Evolutionary conservation across 2,888 invertebrate genomes (phyloP).

Genomic region (Meganola albula): DNA sequence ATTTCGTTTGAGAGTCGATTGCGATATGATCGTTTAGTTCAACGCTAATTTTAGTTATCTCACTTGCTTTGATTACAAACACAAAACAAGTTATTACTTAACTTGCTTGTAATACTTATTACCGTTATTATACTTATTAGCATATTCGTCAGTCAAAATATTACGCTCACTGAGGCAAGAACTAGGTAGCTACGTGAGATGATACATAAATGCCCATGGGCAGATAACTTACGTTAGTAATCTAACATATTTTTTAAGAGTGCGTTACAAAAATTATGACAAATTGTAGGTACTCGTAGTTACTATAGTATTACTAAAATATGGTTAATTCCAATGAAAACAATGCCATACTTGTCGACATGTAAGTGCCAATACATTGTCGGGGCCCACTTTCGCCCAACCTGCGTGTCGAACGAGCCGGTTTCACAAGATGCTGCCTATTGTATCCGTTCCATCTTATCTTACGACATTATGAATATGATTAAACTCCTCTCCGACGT

Average conservation of each 20-base stretch:
- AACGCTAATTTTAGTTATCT: constrained; percentile 25
- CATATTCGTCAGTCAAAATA: constrained; percentile 12
- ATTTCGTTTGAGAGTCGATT: too few relatives aligned
- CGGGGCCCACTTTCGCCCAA: constrained; percentile 68
- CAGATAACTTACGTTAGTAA: constrained; percentile 22
- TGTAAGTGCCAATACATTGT: constrained; percentile 53
- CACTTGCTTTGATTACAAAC: constrained; percentile 20
- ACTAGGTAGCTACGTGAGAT: too few relatives aligned
- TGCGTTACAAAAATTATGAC: constrained; percentile 20
- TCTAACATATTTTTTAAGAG: too few relatives aligned
- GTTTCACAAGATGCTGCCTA: constrained; percentile 65
- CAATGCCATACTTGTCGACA: constrained; percentile 49
- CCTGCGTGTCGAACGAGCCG: constrained; percentile 62
- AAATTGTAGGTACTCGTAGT: constrained; percentile 23
- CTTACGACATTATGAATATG: constrained; percentile 70
- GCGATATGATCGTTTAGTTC: constrained; percentile 26
- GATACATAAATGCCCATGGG: too few relatives aligned
- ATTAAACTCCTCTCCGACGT: constrained; percentile 69
- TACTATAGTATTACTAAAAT: constrained; percentile 48
- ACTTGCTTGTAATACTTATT: constrained; percentile 7
- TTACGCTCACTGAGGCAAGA: constrained; percentile 22
- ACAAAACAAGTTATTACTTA: constrained; percentile 20
- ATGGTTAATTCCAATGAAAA: constrained; percentile 55
- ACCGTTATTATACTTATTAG: too few relatives aligned
- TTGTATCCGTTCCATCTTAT: constrained; percentile 70